Percentiles rank a stretch among this genome's conserved stretches.
These are phyloP conservation scores for Protaetia brevitarsis DNA, from an alignment of 1,140 invertebrate genomes.

Conservation along the genomic window DNA sequence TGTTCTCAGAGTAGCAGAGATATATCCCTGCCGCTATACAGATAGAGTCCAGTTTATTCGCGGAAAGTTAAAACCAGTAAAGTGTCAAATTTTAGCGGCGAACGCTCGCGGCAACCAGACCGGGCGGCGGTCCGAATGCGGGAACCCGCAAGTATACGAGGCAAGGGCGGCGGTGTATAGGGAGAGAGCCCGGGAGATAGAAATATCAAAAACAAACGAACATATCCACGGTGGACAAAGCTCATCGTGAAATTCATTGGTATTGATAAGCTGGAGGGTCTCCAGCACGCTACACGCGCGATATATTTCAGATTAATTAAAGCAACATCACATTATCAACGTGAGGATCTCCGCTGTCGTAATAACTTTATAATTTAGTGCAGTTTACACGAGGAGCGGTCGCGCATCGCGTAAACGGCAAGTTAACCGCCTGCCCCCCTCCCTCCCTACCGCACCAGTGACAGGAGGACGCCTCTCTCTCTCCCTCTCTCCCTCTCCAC, in stretches of 20 bases:
- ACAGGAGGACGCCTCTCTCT: constrained; percentile 22
- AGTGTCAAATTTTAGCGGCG: not conserved
- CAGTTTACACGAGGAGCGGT: constrained; percentile 41
- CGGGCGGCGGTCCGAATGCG: too few species aligned
- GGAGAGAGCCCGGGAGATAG: not conserved
- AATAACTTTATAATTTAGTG: constrained; percentile 53
- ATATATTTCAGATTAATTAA: constrained; percentile 51
- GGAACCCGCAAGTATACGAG: not conserved
- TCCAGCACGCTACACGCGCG: constrained; percentile 42
- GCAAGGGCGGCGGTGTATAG: not conserved
- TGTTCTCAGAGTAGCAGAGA: too few species aligned
- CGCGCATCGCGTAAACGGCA: constrained; percentile 33
- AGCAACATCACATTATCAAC: constrained; percentile 49
- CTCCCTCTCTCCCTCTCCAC: constrained; percentile 19
- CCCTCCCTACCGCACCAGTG: too few species aligned
- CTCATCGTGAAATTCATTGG: constrained; percentile 17
- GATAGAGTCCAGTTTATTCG: too few species aligned
- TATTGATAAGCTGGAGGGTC: constrained; percentile 38
- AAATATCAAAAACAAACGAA: constrained; percentile 14
- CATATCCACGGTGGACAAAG: constrained; percentile 13
- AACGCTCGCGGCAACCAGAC: not conserved
- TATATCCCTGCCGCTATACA: too few species aligned
- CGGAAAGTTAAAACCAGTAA: too few species aligned
- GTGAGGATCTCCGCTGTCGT: constrained; percentile 48
- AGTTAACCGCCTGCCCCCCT: constrained; percentile 22